Evolutionary conservation across 2,113 vertebrate genomes (phyloP), one percentile per base, ranked within the genome.

Genomic region (Eudyptes chrysolophus): DNA sequence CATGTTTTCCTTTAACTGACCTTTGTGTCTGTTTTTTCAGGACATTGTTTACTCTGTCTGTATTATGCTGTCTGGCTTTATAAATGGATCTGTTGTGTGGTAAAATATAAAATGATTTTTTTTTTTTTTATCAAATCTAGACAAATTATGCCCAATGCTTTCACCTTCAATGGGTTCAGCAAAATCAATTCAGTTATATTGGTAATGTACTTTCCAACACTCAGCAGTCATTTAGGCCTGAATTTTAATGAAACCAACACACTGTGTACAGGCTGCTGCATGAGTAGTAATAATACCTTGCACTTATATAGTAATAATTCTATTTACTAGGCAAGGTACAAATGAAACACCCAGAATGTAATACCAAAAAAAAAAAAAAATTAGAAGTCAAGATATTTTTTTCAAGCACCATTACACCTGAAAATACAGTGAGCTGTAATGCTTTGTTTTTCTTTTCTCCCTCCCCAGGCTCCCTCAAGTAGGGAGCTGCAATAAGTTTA

Each of bases 161-260:
- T 96, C 88, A 94, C 83, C 81, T 94, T 96, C 90, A 89, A 49
- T 87, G 34, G 19, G 40, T 92, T 93, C 93, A 71, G 81, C 55
- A 75, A 92, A 96, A 96, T 97, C 97, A 91, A 89, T 96, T 90
- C 58, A 83, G 66, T 88, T 92, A 70, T 80, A 92, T 76, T 94
- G 80, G 84, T 95, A 97, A 97, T 92, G 90, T 74, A 96, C 90
- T 93, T 96, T 89, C 76, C 55, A 96, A 71, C 90, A 72, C 75
- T 95, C 92, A 92, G 60, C 72, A 94, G 75, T 52, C 87, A 85
- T 62, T 90, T 52, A 87, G 86, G 86, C 62, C 79, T 94, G 86
- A 91, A 96, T 89, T 87, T 87, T 94, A 97, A 96, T 96, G 92
- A 96, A 96, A 75, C 68, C 38, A 90, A 80, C 58, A 77, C 62